These are phyloP conservation scores for Cephalotes varians DNA, from an alignment of 2,888 invertebrate species.

Conservation along the genomic window DNA sequence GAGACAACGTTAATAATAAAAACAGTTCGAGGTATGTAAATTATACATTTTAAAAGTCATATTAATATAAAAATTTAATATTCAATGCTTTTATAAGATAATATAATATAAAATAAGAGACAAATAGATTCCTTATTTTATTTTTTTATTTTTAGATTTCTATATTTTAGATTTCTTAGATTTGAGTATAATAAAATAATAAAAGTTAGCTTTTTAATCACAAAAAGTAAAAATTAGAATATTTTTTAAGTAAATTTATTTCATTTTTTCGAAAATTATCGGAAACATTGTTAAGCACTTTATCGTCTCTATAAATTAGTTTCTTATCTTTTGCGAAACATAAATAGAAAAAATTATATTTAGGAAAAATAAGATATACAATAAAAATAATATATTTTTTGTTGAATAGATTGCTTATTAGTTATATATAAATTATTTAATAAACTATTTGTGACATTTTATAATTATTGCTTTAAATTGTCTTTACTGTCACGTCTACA, in stretches of 20 bases:
- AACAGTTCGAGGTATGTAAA: background rate
- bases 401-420: background rate
- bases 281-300: background rate
- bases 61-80: conserved; percentile 6
- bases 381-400: background rate
- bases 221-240: background rate
- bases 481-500: background rate
- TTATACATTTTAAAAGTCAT: background rate
- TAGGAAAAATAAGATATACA: background rate
- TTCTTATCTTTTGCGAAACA: background rate
- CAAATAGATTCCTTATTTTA: background rate
- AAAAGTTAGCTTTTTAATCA: background rate
- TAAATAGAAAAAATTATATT: background rate
- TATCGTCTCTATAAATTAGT: background rate
- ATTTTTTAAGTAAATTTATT: background rate
- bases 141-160: background rate
- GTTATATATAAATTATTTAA: background rate
- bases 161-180: background rate
- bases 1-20: background rate
- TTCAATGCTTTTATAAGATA: background rate
- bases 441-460: background rate
- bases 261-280: background rate
- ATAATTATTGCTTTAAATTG: no score
- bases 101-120: background rate
- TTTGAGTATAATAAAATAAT: background rate